Evolutionary conservation across 2,888 invertebrate species (phyloP).

Genomic region (Phanerotoma sp.): DNA sequence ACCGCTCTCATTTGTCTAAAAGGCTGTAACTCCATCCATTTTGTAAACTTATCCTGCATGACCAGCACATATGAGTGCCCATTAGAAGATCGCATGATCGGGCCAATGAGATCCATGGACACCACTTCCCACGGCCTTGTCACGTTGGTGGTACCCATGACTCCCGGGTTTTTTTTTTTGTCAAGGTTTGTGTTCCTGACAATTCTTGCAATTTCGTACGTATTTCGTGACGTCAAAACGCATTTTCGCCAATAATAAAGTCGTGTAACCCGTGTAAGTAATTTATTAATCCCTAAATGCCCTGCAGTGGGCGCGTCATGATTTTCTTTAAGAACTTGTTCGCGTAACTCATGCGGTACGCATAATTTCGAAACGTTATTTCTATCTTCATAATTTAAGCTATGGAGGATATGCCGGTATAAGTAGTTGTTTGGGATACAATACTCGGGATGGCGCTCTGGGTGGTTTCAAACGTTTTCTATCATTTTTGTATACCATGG

Average conservation of each 20-base stretch:
- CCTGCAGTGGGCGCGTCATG: slow-evolving; percentile 28
- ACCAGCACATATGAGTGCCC: slow-evolving; percentile 28
- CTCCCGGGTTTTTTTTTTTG: slow-evolving; percentile 4
- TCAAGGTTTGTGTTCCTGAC: slow-evolving; percentile 25
- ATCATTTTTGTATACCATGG: neutral
- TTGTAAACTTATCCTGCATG: slow-evolving; percentile 19
- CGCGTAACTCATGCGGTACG: slow-evolving; percentile 6
- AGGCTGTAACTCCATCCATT: slow-evolving; percentile 11
- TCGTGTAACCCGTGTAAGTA: neutral
- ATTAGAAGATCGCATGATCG: neutral
- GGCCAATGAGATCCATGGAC: too few relatives aligned
- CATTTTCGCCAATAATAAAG: slow-evolving; percentile 37
- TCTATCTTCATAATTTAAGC: neutral
- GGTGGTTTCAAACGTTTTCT: neutral
- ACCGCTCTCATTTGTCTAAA: neutral
- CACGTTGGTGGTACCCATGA: slow-evolving; percentile 8
- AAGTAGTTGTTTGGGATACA: slow-evolving; percentile 34
- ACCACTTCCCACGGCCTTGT: too few relatives aligned
- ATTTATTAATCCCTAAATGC: slow-evolving; percentile 28
- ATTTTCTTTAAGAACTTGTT: slow-evolving; percentile 4
- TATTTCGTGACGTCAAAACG: slow-evolving; percentile 25
- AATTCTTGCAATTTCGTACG: slow-evolving; percentile 28
- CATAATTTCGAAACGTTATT: slow-evolving; percentile 28
- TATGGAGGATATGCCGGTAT: slow-evolving; percentile 15
- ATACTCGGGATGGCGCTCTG: slow-evolving; percentile 17